Conservation (phyloP, 2,888 invertebrate species). For the Temnothorax unifasciatus region DNA sequence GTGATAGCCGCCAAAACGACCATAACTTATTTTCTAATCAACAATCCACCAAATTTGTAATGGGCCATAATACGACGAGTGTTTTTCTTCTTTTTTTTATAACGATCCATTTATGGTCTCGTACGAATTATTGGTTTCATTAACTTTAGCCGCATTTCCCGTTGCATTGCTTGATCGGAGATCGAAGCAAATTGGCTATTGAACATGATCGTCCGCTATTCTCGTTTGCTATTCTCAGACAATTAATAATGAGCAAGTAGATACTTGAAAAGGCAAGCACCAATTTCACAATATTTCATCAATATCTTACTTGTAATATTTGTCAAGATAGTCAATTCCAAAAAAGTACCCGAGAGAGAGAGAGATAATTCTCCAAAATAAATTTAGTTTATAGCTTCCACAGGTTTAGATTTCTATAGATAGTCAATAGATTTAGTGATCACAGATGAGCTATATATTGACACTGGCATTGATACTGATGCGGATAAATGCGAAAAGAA, state of each 20-base stretch:
- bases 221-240: conserved; percentile 5
- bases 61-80: conserved; percentile 75
- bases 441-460: conserved; percentile 39
- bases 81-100: conserved; percentile 30
- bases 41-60: conserved; percentile 71
- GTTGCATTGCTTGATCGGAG: conserved; percentile 60
- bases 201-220: background rate
- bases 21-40: conserved; percentile 65
- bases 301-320: conserved; percentile 15
- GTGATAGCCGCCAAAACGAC: conserved; percentile 45
- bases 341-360: background rate
- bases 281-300: background rate
- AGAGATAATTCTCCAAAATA: conserved; percentile 4
- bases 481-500: conserved; percentile 24
- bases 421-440: conserved; percentile 32
- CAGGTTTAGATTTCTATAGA: background rate
- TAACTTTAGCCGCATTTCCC: conserved; percentile 48
- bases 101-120: conserved; percentile 75
- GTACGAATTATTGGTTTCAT: conserved; percentile 50
- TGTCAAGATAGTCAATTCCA: background rate
- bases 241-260: conserved; percentile 3
- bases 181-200: conserved; percentile 64
- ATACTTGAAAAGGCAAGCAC: conserved; percentile 6
- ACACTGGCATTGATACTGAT: conserved; percentile 22
- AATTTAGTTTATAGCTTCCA: conserved; percentile 15